These are phyloP conservation scores for Nyctalus aviator DNA, from an alignment of 2,797 vertebrate genomes.

Conservation along the genomic window DNA sequence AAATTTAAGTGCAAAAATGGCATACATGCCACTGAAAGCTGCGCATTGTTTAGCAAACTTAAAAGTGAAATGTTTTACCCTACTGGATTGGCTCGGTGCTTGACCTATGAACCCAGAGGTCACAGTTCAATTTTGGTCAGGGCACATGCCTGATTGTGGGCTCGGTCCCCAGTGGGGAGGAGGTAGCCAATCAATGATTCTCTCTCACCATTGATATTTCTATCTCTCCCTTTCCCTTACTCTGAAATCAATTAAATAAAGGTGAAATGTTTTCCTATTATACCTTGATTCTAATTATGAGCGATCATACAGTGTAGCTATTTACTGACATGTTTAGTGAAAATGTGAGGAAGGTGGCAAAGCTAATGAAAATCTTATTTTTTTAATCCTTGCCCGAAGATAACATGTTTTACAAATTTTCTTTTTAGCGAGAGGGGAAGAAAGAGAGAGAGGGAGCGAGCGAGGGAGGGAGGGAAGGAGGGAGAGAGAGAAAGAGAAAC, in stretches of 20 bases:
- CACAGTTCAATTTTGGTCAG: too few relatives aligned
- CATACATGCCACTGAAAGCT: neutral
- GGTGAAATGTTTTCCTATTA: conserved; percentile 38
- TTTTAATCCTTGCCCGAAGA: neutral
- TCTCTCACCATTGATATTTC: too few relatives aligned
- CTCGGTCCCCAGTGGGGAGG: too few relatives aligned
- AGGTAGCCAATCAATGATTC: too few relatives aligned
- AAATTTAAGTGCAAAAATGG: conserved; percentile 32
- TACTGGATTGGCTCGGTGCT: too few relatives aligned
- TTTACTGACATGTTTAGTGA: conserved; percentile 38
- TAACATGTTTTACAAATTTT: neutral
- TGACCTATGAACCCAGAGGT: too few relatives aligned
- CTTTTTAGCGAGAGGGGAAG: neutral
- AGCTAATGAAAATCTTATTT: neutral
- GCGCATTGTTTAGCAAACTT: conserved; percentile 12
- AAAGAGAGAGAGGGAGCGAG: neutral
- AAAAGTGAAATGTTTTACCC: conserved; percentile 38
- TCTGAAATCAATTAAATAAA: neutral
- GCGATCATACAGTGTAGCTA: neutral
- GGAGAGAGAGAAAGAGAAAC: neutral
- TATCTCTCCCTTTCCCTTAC: too few relatives aligned
- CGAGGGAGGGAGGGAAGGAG: neutral
- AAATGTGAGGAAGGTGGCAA: neutral
- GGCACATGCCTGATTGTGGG: too few relatives aligned
- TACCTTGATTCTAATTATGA: neutral